Base-by-base conservation (phyloP, 2,888 invertebrate genomes). In the Lepidocyrtoides sp. region DNA sequence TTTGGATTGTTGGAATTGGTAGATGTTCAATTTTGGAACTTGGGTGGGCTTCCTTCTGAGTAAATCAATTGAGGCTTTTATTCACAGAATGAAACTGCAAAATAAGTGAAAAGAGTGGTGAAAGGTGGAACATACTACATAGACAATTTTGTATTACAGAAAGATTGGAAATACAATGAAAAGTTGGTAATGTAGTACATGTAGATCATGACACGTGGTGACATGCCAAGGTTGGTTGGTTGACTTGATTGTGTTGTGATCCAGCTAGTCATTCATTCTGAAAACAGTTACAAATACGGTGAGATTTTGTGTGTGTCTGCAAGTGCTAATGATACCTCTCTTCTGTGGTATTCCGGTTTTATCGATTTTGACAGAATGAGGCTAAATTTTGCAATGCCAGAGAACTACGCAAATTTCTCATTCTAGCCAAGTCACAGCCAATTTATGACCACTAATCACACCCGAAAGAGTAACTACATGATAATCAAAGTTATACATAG, bases 401-500 rank as follows among this genome's bases (percentile, higher is more conserved):
- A 66, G 32, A 75, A 60, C 17, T n/a, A 26, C 3, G 3, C 75
- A 14, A 75, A 32, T 14, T 54, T 32, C n/a, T 51, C 51, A 77
- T n/a, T 54, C n/a, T n/a, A n/a, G n/a, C n/a, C 48, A 69, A 26
- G 54, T 85, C 57, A 85, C 75, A 26, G 17, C 77, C 60, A 86
- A 86, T 86, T 77, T 60, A 41, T 63, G 63, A 63, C 86, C 75
- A 63, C 63, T 60, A 83, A 83, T 69, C 51, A 32, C 81, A 81
- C 32, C n/a, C 72, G 20, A 20, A 60, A 20, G 14, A 17, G 60
- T 20, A 26, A 17, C 60, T 4, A 36, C 36, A 36, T 36, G 10
- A 54, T 54, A 17, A 54, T 54, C n/a, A n/a, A 5, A 54, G 60
- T 26, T 60, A 5, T 20, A 10, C 10, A 3, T 17, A 54, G 17